Evolutionary conservation across 2,797 vertebrate species (phyloP).

Genomic region (Capromys pilorides): DNA sequence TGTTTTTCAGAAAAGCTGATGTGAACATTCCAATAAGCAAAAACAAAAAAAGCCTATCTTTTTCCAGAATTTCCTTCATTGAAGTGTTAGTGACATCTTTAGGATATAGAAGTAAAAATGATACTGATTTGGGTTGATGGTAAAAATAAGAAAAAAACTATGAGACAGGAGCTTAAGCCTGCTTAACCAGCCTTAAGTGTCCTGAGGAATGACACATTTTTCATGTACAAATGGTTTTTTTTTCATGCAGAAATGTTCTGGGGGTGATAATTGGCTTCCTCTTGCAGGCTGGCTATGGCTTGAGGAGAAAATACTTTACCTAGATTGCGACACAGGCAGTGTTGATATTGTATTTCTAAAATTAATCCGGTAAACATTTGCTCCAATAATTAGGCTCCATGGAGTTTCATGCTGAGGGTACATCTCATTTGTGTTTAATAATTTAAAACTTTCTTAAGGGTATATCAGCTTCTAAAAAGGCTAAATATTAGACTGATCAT

Average conservation of each 20-base stretch:
- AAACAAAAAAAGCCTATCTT: not conserved
- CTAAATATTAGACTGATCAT: slow-evolving; percentile 40
- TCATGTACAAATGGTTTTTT: too few species aligned
- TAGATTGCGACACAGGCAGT: slow-evolving; percentile 55
- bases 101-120: slow-evolving; percentile 50
- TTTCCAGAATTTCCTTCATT: slow-evolving; percentile 39
- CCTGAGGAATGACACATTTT: slow-evolving; percentile 63
- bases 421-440: slow-evolving; percentile 52
- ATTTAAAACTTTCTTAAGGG: slow-evolving; percentile 58
- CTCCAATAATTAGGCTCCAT: slow-evolving; percentile 56
- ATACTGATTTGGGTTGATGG: slow-evolving; percentile 55
- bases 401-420: slow-evolving; percentile 40
- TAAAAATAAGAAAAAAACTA: slow-evolving; percentile 46
- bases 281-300: slow-evolving; percentile 36
- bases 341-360: slow-evolving; percentile 67
- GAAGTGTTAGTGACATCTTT: slow-evolving; percentile 48
- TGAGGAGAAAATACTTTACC: slow-evolving; percentile 62
- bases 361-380: slow-evolving; percentile 72
- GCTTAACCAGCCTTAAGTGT: slow-evolving; percentile 14
- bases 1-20: slow-evolving; percentile 54
- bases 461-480: slow-evolving; percentile 36
- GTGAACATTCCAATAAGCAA: slow-evolving; percentile 48
- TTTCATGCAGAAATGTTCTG: slow-evolving; percentile 63
- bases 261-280: slow-evolving; percentile 67
- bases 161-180: not conserved